phyloP scores from a whole-genome alignment of 2,113 vertebrate genomes.

The Rhabdornis inornatus region DNA sequence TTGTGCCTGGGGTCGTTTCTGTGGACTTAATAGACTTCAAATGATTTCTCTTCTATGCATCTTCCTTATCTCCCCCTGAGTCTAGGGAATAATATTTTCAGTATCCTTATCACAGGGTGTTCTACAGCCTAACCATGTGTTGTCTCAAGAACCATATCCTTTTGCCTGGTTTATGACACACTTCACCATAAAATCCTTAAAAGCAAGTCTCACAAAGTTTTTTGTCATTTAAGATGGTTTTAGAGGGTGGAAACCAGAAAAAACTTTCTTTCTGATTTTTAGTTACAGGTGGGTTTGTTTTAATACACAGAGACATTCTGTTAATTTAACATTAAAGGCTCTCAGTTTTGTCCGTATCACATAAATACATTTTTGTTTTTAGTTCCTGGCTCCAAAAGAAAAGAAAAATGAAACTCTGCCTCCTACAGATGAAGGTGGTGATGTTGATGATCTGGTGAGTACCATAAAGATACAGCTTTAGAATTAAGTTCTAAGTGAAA shows the following conservation, averaged over 20 bases:
- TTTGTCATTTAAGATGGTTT: background rate
- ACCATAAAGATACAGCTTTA: background rate
- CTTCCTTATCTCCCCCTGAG: background rate
- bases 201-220: background rate
- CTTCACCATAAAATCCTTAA: background rate
- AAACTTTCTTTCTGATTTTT: background rate
- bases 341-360: background rate
- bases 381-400: conserved; percentile 85
- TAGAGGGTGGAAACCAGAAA: background rate
- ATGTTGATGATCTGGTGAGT: conserved; percentile 93
- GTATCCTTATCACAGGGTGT: background rate
- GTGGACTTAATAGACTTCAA: background rate
- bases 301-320: background rate
- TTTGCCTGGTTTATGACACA: background rate
- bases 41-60: background rate
- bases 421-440: conserved; percentile 77
- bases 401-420: conserved; percentile 61
- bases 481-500: background rate
- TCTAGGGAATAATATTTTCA: background rate
- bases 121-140: background rate
- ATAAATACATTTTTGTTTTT: background rate
- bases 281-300: background rate
- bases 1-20: background rate
- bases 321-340: background rate
- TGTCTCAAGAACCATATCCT: background rate